Percentiles rank a stretch among this genome's conserved stretches.
These are phyloP conservation scores for Thunnus maccoyii DNA, from an alignment of 2,113 vertebrate genomes.

Conservation along the genomic window DNA sequence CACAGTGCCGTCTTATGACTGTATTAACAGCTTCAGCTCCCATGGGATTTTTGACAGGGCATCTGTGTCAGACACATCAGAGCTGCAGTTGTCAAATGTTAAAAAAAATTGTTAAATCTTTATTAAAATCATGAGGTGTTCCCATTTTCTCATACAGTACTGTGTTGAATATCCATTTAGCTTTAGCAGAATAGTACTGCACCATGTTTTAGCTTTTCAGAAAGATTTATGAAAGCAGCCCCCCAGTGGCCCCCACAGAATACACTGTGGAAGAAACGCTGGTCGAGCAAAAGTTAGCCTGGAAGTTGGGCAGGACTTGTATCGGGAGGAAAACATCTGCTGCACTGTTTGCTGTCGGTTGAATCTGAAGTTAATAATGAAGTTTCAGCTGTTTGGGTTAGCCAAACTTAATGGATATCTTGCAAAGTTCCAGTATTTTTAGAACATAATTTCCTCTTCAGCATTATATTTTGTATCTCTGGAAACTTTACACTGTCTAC, in stretches of 20 bases:
- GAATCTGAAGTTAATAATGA: too few species aligned
- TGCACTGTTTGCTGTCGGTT: neutral
- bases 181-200: neutral
- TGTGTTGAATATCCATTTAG: neutral
- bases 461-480: too few species aligned
- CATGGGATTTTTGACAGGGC: conserved; percentile 31
- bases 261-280: neutral
- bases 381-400: too few species aligned
- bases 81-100: conserved; percentile 28
- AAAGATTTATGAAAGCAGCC: neutral
- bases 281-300: neutral
- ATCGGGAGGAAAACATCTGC: neutral
- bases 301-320: neutral
- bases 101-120: conserved; percentile 38
- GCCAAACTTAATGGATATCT: too few species aligned
- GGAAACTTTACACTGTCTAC: too few species aligned
- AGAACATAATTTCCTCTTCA: too few species aligned
- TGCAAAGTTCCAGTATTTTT: too few species aligned
- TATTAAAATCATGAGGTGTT: conserved; percentile 17
- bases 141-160: conserved; percentile 11
- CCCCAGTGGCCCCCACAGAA: neutral
- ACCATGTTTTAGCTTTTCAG: conserved; percentile 12
- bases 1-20: conserved; percentile 33
- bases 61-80: conserved; percentile 3
- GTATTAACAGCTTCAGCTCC: conserved; percentile 40